These are phyloP conservation scores for Epicauta chinensis DNA, from an alignment of 1,140 invertebrate genomes.

Conservation along the genomic window DNA sequence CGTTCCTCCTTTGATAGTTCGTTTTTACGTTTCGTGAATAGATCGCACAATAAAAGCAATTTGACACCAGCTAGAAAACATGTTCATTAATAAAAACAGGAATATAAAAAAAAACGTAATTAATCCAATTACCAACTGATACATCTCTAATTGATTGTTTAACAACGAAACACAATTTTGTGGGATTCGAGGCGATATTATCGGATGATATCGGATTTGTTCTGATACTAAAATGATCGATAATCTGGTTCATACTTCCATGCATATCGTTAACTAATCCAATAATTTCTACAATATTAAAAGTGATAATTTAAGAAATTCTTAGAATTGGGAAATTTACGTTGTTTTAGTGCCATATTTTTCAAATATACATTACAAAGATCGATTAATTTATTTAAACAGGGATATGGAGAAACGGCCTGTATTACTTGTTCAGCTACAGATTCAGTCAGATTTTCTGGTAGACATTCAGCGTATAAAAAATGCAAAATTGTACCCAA, in stretches of 20 bases:
- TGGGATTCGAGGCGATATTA: constrained; percentile 45
- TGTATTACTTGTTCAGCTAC: constrained; percentile 51
- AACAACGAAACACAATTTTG: constrained; percentile 52
- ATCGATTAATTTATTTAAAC: constrained; percentile 49
- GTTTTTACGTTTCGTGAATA: constrained; percentile 52
- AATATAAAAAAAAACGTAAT: not conserved
- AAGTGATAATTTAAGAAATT: not conserved
- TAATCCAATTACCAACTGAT: constrained; percentile 48
- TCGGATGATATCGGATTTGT: constrained; percentile 26
- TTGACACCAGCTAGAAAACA: constrained; percentile 45
- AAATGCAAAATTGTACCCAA: constrained; percentile 54
- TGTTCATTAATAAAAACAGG: constrained; percentile 1
- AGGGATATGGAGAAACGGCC: constrained; percentile 44
- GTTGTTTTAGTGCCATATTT: constrained; percentile 56
- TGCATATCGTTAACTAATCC: constrained; percentile 57
- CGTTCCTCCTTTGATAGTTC: constrained; percentile 52
- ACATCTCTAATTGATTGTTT: constrained; percentile 54
- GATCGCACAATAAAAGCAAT: constrained; percentile 54
- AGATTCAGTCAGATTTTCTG: constrained; percentile 49
- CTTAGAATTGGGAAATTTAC: constrained; percentile 42
- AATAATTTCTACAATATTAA: constrained; percentile 51
- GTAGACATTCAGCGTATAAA: constrained; percentile 59
- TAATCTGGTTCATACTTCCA: constrained; percentile 50
- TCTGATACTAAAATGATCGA: constrained; percentile 46
- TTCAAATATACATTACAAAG: constrained; percentile 55